Evolutionary conservation across 2,888 invertebrate genomes (phyloP).

Genomic region (Macrophya annulata): DNA sequence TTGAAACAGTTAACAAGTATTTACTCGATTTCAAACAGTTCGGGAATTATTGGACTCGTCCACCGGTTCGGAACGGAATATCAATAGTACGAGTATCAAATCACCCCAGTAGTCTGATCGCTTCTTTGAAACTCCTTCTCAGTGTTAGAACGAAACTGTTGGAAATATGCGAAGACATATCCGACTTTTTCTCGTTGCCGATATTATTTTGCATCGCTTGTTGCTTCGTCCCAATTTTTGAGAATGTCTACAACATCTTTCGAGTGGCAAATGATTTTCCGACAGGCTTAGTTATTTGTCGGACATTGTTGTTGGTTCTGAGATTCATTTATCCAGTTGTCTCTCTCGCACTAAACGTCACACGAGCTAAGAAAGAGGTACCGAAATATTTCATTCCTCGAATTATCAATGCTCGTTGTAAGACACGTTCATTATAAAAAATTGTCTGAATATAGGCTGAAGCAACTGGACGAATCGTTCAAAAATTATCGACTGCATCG

Average conservation of each 20-base stretch:
- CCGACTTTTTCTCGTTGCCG: conserved; percentile 27
- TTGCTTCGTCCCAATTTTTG: background rate
- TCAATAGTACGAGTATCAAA: background rate
- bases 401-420: background rate
- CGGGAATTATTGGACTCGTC: background rate
- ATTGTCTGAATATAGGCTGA: background rate
- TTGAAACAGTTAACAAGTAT: background rate
- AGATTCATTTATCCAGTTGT: background rate
- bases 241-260: background rate
- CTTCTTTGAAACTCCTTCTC: background rate
- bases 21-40: background rate
- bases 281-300: background rate
- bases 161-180: background rate
- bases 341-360: background rate
- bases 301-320: background rate
- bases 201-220: conserved; percentile 1
- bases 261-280: background rate
- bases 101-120: background rate
- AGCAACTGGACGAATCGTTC: background rate
- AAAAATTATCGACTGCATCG: background rate
- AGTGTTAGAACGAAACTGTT: background rate
- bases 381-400: background rate
- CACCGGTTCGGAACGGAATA: background rate
- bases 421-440: background rate
- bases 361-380: background rate